These are phyloP conservation scores for Acanthosepion esculentum DNA, from an alignment of 2,888 invertebrate genomes.

Conservation along the genomic window DNA sequence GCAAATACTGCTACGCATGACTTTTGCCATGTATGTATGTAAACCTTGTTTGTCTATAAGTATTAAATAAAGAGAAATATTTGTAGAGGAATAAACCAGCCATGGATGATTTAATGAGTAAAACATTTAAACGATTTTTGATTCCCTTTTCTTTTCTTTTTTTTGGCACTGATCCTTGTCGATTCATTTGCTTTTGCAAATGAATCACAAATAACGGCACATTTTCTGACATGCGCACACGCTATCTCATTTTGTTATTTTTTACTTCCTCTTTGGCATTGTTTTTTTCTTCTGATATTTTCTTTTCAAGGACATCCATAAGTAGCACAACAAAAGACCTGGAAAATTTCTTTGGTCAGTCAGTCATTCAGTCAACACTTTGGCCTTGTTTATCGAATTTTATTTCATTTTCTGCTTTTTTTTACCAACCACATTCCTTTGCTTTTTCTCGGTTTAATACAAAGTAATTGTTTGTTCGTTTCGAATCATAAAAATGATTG, in stretches of 20 bases:
- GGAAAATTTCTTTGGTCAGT: background rate
- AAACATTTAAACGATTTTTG: too few species aligned
- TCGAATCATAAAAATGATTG: background rate
- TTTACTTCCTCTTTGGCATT: background rate
- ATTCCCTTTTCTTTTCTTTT: background rate
- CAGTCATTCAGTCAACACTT: background rate
- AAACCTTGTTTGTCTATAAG: too few species aligned
- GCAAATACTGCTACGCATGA: too few species aligned
- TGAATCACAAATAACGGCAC: background rate
- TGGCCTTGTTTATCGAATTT: background rate
- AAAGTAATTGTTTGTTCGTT: slow-evolving; percentile 14
- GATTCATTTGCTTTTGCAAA: background rate
- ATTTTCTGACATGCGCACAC: background rate
- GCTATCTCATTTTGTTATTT: background rate
- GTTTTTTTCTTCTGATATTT: background rate
- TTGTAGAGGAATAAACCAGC: too few species aligned
- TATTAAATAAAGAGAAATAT: too few species aligned
- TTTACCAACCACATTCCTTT: background rate
- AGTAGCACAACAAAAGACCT: background rate
- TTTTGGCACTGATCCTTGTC: background rate
- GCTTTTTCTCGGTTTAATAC: background rate
- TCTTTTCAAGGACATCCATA: background rate
- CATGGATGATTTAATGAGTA: too few species aligned
- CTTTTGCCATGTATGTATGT: too few species aligned
- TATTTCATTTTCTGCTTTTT: too few species aligned